Percentiles rank a stretch among this genome's conserved stretches.
Conservation (phyloP, 1,140 invertebrate genomes). For the Lutraria rhynchaena region DNA sequence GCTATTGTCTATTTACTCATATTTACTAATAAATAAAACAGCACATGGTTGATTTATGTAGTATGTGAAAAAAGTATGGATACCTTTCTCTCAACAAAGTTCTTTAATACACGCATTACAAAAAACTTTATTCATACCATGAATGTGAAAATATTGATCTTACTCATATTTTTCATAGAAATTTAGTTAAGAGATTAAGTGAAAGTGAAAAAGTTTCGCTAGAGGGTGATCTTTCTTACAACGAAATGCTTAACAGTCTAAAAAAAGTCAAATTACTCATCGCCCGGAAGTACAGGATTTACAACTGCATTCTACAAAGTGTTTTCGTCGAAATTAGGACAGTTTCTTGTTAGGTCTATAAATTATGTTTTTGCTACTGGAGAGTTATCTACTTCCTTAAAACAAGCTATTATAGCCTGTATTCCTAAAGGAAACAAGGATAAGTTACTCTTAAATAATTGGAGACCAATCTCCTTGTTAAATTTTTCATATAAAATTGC, state of each 20-base stretch:
- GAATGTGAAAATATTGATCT: no score
- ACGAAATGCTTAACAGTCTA: not conserved
- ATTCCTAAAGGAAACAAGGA: slow-evolving; percentile 12
- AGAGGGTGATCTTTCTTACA: slow-evolving; percentile 5
- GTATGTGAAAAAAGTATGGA: no score
- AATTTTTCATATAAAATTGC: slow-evolving; percentile 34
- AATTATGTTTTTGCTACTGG: slow-evolving; percentile 7
- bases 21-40: no score
- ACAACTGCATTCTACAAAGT: slow-evolving; percentile 10
- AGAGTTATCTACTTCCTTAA: not conserved
- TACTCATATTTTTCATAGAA: no score
- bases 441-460: slow-evolving; percentile 11
- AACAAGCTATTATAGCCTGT: slow-evolving; percentile 8
- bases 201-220: not conserved
- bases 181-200: not conserved
- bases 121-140: no score
- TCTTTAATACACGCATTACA: no score
- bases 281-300: slow-evolving; percentile 12
- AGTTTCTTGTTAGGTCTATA: slow-evolving; percentile 25
- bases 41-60: no score
- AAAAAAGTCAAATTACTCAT: slow-evolving; percentile 38
- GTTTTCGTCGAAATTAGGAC: slow-evolving; percentile 33
- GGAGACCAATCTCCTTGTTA: slow-evolving; percentile 14
- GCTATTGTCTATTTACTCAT: no score
- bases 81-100: no score